Percentiles rank a stretch among this genome's conserved stretches.
Conservation (phyloP, 2,113 vertebrate genomes). For the Tetraodon nigroviridis region DNA sequence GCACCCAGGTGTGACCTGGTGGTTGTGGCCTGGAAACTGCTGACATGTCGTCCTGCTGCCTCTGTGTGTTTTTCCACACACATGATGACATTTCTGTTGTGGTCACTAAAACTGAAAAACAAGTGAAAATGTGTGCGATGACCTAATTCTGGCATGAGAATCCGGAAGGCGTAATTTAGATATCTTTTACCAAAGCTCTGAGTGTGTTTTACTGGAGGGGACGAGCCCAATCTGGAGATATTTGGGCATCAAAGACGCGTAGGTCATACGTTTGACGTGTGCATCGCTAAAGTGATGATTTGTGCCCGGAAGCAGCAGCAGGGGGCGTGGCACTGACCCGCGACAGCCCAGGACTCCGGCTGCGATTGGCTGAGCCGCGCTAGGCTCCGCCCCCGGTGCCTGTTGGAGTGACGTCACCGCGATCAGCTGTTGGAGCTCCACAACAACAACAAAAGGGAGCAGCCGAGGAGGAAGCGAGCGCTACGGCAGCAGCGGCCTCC, state of each 20-base stretch:
- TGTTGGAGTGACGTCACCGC: slow-evolving; percentile 45
- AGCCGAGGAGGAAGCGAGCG: slow-evolving; percentile 52
- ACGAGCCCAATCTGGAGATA: too few species aligned
- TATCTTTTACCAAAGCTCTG: too few species aligned
- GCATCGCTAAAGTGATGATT: too few species aligned
- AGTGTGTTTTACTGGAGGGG: too few species aligned
- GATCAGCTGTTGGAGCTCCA: slow-evolving; percentile 86
- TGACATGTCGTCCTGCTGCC: slow-evolving; percentile 3
- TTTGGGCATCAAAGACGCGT: too few species aligned
- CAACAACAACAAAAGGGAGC: slow-evolving; percentile 88
- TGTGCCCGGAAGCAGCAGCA: background rate
- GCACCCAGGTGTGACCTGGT: slow-evolving; percentile 51
- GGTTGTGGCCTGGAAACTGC: slow-evolving; percentile 32
- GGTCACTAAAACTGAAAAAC: too few species aligned
- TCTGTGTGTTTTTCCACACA: slow-evolving; percentile 20
- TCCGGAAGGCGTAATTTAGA: too few species aligned
- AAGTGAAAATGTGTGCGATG: too few species aligned
- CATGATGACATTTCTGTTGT: too few species aligned
- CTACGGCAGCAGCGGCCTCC: background rate
- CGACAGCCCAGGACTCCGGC: slow-evolving; percentile 66
- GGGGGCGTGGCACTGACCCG: slow-evolving; percentile 79
- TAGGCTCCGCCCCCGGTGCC: slow-evolving; percentile 7
- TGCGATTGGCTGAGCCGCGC: slow-evolving; percentile 70
- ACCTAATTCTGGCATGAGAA: too few species aligned
- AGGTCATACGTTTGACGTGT: too few species aligned